phyloP scores from a whole-genome alignment of 2,797 vertebrate species.

The Carapus acus region DNA sequence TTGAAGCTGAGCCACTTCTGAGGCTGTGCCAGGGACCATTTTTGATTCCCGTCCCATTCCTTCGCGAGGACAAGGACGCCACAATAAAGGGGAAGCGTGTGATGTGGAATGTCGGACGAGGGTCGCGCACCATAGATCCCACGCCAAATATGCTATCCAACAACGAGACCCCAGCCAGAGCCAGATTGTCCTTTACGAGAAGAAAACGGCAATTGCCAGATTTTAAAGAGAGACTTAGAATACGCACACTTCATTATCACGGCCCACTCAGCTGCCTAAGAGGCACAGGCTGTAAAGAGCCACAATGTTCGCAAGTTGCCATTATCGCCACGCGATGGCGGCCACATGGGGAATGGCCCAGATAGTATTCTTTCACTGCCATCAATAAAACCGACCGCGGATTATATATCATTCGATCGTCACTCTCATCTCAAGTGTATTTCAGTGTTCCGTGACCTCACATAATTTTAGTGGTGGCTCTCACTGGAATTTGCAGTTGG shows the following conservation, averaged over 20 bases:
- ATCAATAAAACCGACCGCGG: slow-evolving; percentile 36
- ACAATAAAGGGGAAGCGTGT: no score
- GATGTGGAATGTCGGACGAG: no score
- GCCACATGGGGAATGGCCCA: slow-evolving; percentile 33
- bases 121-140: no score
- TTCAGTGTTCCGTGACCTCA: slow-evolving; percentile 13
- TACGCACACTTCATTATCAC: no score
- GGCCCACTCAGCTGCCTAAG: slow-evolving; percentile 6
- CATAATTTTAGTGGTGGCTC: slow-evolving; percentile 19
- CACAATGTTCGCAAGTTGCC: slow-evolving; percentile 18
- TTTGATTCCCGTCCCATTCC: no score
- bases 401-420: slow-evolving; percentile 27
- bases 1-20: no score
- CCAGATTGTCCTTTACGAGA: no score
- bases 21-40: no score
- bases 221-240: no score
- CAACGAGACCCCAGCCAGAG: no score
- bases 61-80: no score
- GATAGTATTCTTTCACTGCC: slow-evolving; percentile 15
- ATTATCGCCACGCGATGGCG: slow-evolving; percentile 26
- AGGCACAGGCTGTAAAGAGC: slow-evolving; percentile 18
- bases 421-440: slow-evolving; percentile 38
- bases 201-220: slow-evolving; percentile 2
- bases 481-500: slow-evolving; percentile 5
- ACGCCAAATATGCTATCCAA: no score